Evolutionary conservation across 1,140 invertebrate species (phyloP), one percentile per base, ranked within the genome.

Genomic region (Calliopsis andreniformis): DNA sequence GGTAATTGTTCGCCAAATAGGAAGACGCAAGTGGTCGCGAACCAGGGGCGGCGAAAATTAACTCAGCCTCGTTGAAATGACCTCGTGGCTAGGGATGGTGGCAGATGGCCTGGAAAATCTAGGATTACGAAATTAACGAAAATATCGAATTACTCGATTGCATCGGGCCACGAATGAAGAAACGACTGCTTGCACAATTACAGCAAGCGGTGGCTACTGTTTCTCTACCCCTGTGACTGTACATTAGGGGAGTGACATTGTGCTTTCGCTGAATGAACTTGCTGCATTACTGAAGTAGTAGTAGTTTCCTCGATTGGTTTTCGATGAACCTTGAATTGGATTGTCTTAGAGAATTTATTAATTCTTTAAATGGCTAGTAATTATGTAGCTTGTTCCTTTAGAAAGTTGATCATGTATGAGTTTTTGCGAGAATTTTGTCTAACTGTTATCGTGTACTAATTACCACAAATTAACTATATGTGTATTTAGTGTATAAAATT

Each of bases 91-190:
- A 23, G 18, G 59, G 55, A 28, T 43, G 68, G 58, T 79, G 80
- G 72, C 85, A 85, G 85, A 86, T 86, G 85, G 84, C 67, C 61
- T 61, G 85, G 85, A 85, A 84, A 86, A 86, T 83, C 73, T 73
- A 80, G 85, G 76, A 86, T 86, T 86, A 85, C 72, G 56, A 73
- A 83, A 85, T 67, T 86, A 75, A 68, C 76, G 83, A 80, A 85
- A 84, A 85, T 86, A 86, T 86, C 83, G 71, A 77, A 72, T 86
- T 85, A 81, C 80, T 47, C 0, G 35, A 39, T 39, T 25, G 45
- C 42, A 47, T 42, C 58, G 16, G n/a, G 14, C 42, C 43, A 67
- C 42, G 63, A 68, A 49, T 18, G 75, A 78, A 78, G 79, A 68
- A 78, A 82, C 73, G 61, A 51, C 55, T 23, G 35, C 53, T 49